These are phyloP conservation scores for Urocitellus parryii DNA, from an alignment of 2,113 vertebrate species.

Conservation along the genomic window DNA sequence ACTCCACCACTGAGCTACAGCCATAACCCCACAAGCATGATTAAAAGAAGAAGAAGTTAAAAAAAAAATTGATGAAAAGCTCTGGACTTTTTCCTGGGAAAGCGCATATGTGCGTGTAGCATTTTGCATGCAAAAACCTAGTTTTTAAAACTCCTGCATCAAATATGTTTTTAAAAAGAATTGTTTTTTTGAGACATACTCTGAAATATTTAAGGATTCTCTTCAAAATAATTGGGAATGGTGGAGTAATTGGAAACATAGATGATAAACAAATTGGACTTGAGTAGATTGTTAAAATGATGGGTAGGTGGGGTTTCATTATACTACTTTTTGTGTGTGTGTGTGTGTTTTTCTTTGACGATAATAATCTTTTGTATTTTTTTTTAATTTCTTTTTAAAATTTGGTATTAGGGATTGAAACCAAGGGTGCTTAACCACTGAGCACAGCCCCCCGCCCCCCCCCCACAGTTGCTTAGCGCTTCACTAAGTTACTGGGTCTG, in stretches of 20 bases:
- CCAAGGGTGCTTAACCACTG: too few relatives aligned
- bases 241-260: neutral
- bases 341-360: too few relatives aligned
- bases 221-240: slow-evolving; percentile 15
- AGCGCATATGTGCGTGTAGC: neutral
- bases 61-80: neutral
- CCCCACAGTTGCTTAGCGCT: too few relatives aligned
- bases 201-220: slow-evolving; percentile 31
- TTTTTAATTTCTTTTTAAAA: too few relatives aligned
- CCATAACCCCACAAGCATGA: too few relatives aligned
- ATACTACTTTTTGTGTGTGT: neutral
- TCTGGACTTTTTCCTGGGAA: slow-evolving; percentile 40
- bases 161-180: neutral
- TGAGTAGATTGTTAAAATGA: neutral
- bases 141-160: neutral
- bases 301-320: neutral
- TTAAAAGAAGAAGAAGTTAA: too few relatives aligned
- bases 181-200: slow-evolving; percentile 24
- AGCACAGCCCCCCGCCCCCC: too few relatives aligned
- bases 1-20: neutral
- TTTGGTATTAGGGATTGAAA: too few relatives aligned
- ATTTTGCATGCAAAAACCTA: neutral
- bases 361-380: too few relatives aligned
- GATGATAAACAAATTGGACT: neutral
- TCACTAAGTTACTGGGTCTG: too few relatives aligned